Conservation (phyloP, 2,888 invertebrate species). For the Hypselothyrea guttata region DNA sequence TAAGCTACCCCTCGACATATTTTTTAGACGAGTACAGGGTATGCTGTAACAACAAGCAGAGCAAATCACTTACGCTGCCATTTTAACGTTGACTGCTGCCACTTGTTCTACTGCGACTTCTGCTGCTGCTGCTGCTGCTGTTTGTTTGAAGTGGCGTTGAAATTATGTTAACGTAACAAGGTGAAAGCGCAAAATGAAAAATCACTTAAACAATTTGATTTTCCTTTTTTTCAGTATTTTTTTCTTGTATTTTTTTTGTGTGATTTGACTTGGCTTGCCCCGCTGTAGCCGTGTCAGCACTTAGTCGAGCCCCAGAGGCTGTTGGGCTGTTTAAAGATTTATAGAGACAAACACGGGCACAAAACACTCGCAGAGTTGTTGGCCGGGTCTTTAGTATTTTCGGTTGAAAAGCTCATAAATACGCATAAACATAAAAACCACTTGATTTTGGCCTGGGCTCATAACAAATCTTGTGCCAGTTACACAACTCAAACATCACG, state of each 20-base stretch:
- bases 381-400: background rate
- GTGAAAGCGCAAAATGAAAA: constrained; percentile 77
- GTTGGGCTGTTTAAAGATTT: constrained; percentile 61
- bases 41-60: constrained; percentile 29
- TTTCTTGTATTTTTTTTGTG: constrained; percentile 64
- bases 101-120: constrained; percentile 42
- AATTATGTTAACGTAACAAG: constrained; percentile 79
- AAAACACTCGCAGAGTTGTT: too few relatives aligned
- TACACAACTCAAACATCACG: constrained; percentile 60
- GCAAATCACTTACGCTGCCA: constrained; percentile 70
- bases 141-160: constrained; percentile 66
- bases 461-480: constrained; percentile 74
- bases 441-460: constrained; percentile 60
- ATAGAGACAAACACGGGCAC: constrained; percentile 34
- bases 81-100: constrained; percentile 42
- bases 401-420: constrained; percentile 56
- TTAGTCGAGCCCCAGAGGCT: constrained; percentile 8
- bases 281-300: background rate
- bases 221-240: constrained; percentile 70
- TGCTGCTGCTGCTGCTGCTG: constrained; percentile 43
- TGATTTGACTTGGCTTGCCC: background rate
- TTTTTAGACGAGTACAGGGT: background rate
- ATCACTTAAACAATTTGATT: constrained; percentile 78
- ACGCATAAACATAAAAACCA: constrained; percentile 63
- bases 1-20: too few relatives aligned